Percentiles rank a stretch among this genome's conserved stretches.
Conservation (phyloP, 2,113 vertebrate genomes). For the Hippocampus comes region DNA sequence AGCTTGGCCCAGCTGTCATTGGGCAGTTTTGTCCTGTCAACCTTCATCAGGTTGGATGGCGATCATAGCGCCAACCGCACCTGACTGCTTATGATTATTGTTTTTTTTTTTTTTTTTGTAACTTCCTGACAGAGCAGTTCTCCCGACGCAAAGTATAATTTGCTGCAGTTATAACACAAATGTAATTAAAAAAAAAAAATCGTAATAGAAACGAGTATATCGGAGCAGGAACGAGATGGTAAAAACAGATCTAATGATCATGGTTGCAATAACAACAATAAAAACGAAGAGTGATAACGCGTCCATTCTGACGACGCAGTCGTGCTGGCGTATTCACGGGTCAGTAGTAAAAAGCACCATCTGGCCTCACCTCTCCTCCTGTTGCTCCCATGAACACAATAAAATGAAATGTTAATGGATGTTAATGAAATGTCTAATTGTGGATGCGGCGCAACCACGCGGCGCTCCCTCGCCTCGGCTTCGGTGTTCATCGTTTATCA, state of each 20-base stretch:
- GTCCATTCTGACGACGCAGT: not conserved
- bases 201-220: not conserved
- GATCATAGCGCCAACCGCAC: not conserved
- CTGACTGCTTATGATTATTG: not conserved
- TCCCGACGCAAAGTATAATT: not conserved
- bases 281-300: not conserved
- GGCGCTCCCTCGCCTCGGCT: constrained; percentile 48
- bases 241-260: not conserved
- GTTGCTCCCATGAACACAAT: constrained; percentile 60
- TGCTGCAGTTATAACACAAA: not conserved
- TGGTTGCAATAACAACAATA: not conserved
- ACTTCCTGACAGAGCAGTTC: not conserved
- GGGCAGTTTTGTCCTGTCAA: not conserved
- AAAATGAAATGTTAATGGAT: constrained; percentile 76
- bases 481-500: constrained; percentile 59
- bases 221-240: not conserved
- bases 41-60: too few relatives aligned
- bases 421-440: constrained; percentile 76
- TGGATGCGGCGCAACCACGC: constrained; percentile 65
- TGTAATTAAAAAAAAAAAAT: not conserved
- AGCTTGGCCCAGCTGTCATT: not conserved
- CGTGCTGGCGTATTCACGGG: constrained; percentile 59
- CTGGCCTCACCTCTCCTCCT: constrained; percentile 51
- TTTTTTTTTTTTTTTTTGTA: not conserved
- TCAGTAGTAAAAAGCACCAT: constrained; percentile 58